Evolutionary conservation across 1,140 invertebrate species (phyloP).

Genomic region (Zaprionus camerounensis): DNA sequence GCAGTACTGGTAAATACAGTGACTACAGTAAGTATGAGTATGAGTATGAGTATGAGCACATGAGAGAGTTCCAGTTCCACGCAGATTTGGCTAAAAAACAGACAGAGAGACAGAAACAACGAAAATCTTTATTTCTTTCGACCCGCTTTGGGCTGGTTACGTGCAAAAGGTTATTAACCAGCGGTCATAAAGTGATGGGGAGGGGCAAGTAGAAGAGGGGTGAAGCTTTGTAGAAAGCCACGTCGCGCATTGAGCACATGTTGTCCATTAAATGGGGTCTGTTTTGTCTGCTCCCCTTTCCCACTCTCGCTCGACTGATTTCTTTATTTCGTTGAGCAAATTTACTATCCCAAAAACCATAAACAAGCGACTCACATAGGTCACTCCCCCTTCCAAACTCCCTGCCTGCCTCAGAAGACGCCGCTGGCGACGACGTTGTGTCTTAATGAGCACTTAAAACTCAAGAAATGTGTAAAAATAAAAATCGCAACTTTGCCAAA

Average conservation of each 20-base stretch:
- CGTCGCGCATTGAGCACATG: conserved; percentile 7
- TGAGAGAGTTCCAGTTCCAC: conserved; percentile 40
- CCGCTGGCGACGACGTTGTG: conserved; percentile 24
- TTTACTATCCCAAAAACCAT: conserved; percentile 17
- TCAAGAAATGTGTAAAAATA: conserved; percentile 40
- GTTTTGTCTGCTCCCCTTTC: neutral
- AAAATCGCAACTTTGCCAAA: conserved; percentile 6
- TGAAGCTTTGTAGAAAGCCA: conserved; percentile 34
- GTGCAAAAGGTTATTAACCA: conserved; percentile 47
- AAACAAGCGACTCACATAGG: conserved; percentile 4
- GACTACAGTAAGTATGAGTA: conserved; percentile 17
- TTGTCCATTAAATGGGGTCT: conserved; percentile 23
- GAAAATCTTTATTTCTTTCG: conserved; percentile 35
- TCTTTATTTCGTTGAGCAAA: conserved; percentile 37
- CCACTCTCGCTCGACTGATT: conserved; percentile 13
- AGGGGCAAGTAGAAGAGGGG: neutral
- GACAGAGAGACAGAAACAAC: conserved; percentile 17
- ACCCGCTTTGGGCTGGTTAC: conserved; percentile 25
- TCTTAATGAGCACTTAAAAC: conserved; percentile 66
- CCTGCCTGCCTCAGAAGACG: conserved; percentile 34
- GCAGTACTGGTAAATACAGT: conserved; percentile 11
- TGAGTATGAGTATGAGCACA: neutral
- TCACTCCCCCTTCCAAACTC: neutral
- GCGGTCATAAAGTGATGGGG: conserved; percentile 21
- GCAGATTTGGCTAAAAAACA: conserved; percentile 38